phyloP scores from a whole-genome alignment of 2,888 invertebrate genomes.

The Temnothorax rugatulus region DNA sequence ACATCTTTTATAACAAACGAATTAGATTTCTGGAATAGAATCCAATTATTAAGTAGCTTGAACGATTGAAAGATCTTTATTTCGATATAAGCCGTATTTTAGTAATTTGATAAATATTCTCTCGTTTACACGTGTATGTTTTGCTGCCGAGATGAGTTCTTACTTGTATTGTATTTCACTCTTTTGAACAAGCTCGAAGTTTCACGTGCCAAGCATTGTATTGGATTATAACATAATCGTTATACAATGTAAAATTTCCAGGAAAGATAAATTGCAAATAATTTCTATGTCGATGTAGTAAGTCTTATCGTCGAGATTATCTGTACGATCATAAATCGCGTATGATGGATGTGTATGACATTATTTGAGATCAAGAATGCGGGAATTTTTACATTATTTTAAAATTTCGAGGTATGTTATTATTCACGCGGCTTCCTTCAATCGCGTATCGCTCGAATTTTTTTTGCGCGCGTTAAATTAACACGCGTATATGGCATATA shows the following conservation, averaged over 20 bases:
- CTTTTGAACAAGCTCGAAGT: neutral
- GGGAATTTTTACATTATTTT: neutral
- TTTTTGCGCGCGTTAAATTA: neutral
- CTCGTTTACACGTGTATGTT: neutral
- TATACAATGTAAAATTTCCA: neutral
- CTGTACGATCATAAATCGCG: neutral
- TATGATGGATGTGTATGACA: neutral
- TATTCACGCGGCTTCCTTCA: neutral
- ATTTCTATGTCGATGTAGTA: neutral
- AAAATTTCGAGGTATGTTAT: neutral
- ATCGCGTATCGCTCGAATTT: neutral
- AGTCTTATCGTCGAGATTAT: neutral
- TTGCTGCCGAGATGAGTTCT: neutral
- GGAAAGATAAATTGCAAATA: neutral
- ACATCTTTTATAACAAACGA: neutral
- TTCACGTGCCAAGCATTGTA: neutral
- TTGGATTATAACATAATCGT: neutral
- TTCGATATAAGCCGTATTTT: neutral
- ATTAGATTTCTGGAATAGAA: neutral
- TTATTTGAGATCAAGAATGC: conserved; percentile 10
- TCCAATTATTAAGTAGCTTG: neutral
- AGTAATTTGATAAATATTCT: neutral
- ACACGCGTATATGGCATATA: neutral
- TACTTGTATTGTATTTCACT: neutral
- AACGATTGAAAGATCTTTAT: neutral